phyloP scores from a whole-genome alignment of 2,888 invertebrate species.

The Melolontha melolontha region DNA sequence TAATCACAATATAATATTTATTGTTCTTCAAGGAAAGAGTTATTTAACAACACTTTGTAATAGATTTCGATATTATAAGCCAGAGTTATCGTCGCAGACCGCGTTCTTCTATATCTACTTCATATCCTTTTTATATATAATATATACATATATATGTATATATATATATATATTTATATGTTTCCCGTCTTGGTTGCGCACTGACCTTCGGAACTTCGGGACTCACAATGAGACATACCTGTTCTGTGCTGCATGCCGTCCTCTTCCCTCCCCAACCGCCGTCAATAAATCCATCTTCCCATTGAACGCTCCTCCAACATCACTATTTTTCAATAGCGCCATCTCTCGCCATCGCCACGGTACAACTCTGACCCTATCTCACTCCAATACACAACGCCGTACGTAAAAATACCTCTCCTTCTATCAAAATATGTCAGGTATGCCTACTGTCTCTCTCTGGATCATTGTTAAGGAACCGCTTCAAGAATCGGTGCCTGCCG shows the following conservation, averaged over 20 bases:
- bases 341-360: constrained; percentile 14
- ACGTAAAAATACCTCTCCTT: constrained; percentile 45
- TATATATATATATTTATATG: not conserved
- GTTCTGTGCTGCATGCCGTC: constrained; percentile 37
- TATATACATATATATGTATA: too few relatives aligned
- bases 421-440: constrained; percentile 63
- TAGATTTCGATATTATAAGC: too few relatives aligned
- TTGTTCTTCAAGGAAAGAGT: too few relatives aligned
- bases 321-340: constrained; percentile 33
- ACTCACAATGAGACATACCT: constrained; percentile 51
- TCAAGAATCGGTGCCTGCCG: constrained; percentile 47
- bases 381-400: not conserved
- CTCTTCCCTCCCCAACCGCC: constrained; percentile 42
- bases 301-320: constrained; percentile 45
- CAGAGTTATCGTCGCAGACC: too few relatives aligned
- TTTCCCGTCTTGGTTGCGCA: constrained; percentile 1
- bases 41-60: too few relatives aligned
- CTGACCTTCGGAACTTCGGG: constrained; percentile 43
- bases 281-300: constrained; percentile 47
- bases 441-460: constrained; percentile 61
- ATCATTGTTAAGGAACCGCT: constrained; percentile 55
- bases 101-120: too few relatives aligned
- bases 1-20: too few relatives aligned
- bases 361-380: not conserved
- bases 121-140: too few relatives aligned